phyloP scores from a whole-genome alignment of 2,888 invertebrate species.

The Malthinus flaveolus region DNA sequence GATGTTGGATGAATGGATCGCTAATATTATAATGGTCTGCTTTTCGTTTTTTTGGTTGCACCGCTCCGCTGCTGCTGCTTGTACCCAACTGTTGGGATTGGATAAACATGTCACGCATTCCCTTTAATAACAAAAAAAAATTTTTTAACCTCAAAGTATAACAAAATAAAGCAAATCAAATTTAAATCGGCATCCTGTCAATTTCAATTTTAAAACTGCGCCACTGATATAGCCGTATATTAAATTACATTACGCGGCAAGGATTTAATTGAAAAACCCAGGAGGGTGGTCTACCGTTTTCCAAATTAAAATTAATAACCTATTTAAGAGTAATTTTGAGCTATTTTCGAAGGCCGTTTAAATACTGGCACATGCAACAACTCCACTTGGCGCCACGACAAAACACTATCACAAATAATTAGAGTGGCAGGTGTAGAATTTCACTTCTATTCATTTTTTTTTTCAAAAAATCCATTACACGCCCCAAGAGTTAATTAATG shows the following conservation, averaged over 20 bases:
- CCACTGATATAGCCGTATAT: too few relatives aligned
- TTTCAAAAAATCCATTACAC: too few relatives aligned
- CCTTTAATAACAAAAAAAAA: conserved; percentile 57
- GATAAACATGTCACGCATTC: conserved; percentile 88
- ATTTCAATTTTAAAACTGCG: too few relatives aligned
- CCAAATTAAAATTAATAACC: background rate
- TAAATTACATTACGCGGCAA: too few relatives aligned
- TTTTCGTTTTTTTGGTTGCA: conserved; percentile 50
- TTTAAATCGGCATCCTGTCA: background rate
- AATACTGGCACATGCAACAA: conserved; percentile 5
- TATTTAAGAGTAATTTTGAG: conserved; percentile 2
- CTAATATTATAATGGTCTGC: conserved; percentile 48
- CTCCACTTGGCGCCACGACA: conserved; percentile 1
- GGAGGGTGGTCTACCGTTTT: too few relatives aligned
- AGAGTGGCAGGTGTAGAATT: background rate
- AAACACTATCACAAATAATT: background rate
- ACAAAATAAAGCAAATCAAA: background rate
- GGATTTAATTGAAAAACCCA: too few relatives aligned
- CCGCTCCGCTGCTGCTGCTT: conserved; percentile 55
- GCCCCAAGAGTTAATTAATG: too few relatives aligned
- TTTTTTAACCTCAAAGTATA: background rate
- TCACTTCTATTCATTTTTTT: background rate
- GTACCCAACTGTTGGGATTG: conserved; percentile 63
- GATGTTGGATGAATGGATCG: conserved; percentile 48
- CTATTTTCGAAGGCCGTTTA: conserved; percentile 4